A percentile compares a stretch with the other conserved stretches of the same genome.
These are phyloP conservation scores for Hydraecia micacea DNA, from an alignment of 2,888 invertebrate genomes.

Conservation along the genomic window DNA sequence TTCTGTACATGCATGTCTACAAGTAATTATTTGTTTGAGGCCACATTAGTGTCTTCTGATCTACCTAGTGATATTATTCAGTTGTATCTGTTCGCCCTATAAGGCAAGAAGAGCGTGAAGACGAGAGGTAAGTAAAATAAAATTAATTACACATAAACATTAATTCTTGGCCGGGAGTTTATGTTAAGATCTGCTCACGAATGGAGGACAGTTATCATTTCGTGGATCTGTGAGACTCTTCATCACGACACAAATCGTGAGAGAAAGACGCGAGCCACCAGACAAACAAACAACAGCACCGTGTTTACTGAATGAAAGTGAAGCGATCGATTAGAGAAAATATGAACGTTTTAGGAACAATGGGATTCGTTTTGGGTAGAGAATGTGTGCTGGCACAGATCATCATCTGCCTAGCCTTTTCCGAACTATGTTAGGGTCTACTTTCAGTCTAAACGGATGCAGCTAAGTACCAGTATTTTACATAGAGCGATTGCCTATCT, in stretches of 20 bases:
- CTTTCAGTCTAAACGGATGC: not conserved
- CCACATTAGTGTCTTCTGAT: not conserved
- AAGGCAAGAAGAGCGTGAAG: constrained; percentile 47
- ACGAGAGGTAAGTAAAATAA: constrained; percentile 47
- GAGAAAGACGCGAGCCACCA: constrained; percentile 71
- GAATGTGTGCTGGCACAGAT: constrained; percentile 17
- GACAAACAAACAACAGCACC: constrained; percentile 69
- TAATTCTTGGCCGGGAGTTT: constrained; percentile 49
- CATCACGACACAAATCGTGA: constrained; percentile 82
- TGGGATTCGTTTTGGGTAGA: constrained; percentile 42
- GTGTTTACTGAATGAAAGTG: constrained; percentile 59
- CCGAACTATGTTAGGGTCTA: not conserved
- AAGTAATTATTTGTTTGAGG: not conserved
- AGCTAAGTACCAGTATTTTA: not conserved
- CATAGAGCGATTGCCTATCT: not conserved
- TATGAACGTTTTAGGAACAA: constrained; percentile 55
- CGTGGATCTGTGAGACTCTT: constrained; percentile 84
- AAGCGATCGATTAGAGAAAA: constrained; percentile 56
- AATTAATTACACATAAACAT: constrained; percentile 60
- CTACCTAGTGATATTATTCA: constrained; percentile 9
- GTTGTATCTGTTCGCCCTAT: constrained; percentile 33
- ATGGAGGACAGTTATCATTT: constrained; percentile 80
- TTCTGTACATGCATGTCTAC: not conserved
- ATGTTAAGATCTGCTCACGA: constrained; percentile 75
- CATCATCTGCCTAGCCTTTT: not conserved